Conservation (phyloP, 2,113 vertebrate species). For the Aspidoscelis tigris region DNA sequence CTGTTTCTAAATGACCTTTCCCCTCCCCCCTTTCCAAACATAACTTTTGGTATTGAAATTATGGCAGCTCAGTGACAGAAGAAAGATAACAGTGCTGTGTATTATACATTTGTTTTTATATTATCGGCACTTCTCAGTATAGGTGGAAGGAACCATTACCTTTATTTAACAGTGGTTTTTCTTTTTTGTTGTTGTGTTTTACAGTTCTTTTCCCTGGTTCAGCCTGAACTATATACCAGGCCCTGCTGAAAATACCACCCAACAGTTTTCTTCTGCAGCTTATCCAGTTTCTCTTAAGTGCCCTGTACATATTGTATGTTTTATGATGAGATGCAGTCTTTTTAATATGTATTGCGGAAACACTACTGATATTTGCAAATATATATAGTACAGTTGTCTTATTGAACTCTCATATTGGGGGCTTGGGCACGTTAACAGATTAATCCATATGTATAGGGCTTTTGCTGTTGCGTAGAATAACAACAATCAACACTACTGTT, state of each 20-base stretch:
- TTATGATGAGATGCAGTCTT: slow-evolving; percentile 87
- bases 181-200: slow-evolving; percentile 99
- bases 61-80: slow-evolving; percentile 82
- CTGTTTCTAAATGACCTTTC: slow-evolving; percentile 80
- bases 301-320: slow-evolving; percentile 95
- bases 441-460: slow-evolving; percentile 84
- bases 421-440: slow-evolving; percentile 89
- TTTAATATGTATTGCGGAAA: slow-evolving; percentile 86
- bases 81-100: slow-evolving; percentile 84
- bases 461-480: slow-evolving; percentile 87
- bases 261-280: slow-evolving; percentile 99
- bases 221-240: slow-evolving; percentile 99
- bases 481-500: slow-evolving; percentile 71
- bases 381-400: slow-evolving; percentile 84
- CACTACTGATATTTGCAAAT: slow-evolving; percentile 87
- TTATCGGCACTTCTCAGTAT: slow-evolving; percentile 89
- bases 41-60: slow-evolving; percentile 83
- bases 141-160: slow-evolving; percentile 93
- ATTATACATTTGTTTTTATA: slow-evolving; percentile 83
- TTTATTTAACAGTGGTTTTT: slow-evolving; percentile 99
- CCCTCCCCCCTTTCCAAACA: slow-evolving; percentile 71
- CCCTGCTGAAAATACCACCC: slow-evolving; percentile 99
- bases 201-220: slow-evolving; percentile 99
- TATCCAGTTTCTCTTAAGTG: slow-evolving; percentile 99
- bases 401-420: slow-evolving; percentile 88